A percentile compares a stretch with the other conserved stretches of the same genome.
Evolutionary conservation across 2,113 vertebrate species (phyloP).

Genomic region (Oxygymnocypris stewartii): DNA sequence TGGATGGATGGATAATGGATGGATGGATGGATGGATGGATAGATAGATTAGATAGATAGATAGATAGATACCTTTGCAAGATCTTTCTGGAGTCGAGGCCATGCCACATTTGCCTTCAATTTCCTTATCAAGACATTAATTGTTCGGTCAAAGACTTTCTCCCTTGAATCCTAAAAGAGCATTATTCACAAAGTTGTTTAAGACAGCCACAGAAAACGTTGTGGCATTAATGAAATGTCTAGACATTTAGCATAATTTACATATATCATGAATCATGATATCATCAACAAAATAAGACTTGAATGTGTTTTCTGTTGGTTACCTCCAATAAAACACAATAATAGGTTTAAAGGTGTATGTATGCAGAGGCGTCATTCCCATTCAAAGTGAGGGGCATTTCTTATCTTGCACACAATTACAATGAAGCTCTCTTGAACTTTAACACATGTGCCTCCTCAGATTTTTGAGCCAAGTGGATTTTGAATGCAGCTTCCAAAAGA

Average conservation of each 20-base stretch:
- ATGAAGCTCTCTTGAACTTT: too few species aligned
- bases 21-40: too few species aligned
- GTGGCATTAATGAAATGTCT: not conserved
- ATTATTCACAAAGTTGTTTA: not conserved
- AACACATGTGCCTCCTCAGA: too few species aligned
- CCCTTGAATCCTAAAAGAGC: constrained; percentile 84
- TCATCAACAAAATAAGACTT: not conserved
- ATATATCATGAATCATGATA: not conserved
- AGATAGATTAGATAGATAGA: too few species aligned
- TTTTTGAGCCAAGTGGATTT: too few species aligned
- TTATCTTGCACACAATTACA: too few species aligned
- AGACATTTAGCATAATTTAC: not conserved
- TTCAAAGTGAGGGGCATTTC: too few species aligned
- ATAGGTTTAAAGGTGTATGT: not conserved
- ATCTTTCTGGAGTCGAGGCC: constrained; percentile 93
- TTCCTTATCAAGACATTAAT: constrained; percentile 89
- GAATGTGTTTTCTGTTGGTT: not conserved
- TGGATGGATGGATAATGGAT: not conserved
- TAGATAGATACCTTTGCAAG: constrained; percentile 73
- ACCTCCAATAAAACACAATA: not conserved
- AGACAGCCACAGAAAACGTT: not conserved
- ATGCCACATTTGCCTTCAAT: constrained; percentile 85
- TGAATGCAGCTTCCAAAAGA: too few species aligned
- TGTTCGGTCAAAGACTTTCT: constrained; percentile 85
- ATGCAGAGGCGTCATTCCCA: too few species aligned